Evolutionary conservation across 2,888 invertebrate species (phyloP).

Genomic region (Drosophila bunnanda): DNA sequence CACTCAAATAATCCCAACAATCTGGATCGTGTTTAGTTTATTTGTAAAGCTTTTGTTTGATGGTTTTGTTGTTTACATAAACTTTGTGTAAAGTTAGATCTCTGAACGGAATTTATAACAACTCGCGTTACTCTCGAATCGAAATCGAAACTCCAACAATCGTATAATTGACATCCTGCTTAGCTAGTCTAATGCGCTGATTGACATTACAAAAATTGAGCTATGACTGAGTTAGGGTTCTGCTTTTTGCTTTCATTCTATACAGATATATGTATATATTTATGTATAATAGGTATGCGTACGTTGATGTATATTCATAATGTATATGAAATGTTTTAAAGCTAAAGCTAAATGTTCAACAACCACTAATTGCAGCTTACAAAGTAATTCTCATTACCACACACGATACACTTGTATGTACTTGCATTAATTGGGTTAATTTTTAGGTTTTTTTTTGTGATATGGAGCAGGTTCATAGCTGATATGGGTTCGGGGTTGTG

Average conservation of each 20-base stretch:
- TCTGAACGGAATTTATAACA: conserved; percentile 80
- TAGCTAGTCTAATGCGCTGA: conserved; percentile 48
- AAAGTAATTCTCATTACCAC: conserved; percentile 72
- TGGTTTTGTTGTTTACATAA: conserved; percentile 44
- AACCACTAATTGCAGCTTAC: conserved; percentile 79
- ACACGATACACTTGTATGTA: conserved; percentile 62
- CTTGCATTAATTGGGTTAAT: conserved; percentile 49
- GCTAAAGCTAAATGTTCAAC: conserved; percentile 78
- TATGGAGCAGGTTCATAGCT: conserved; percentile 70
- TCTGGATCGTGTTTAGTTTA: conserved; percentile 29
- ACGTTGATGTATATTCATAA: conserved; percentile 48
- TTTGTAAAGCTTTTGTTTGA: conserved; percentile 40
- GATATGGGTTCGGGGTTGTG: conserved; percentile 65
- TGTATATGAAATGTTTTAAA: conserved; percentile 58
- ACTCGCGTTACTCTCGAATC: conserved; percentile 69
- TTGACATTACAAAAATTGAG: conserved; percentile 51
- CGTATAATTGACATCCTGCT: conserved; percentile 61
- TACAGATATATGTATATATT: conserved; percentile 4
- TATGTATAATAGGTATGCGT: conserved; percentile 28
- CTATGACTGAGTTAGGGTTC: conserved; percentile 43
- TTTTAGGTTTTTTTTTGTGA: conserved; percentile 50
- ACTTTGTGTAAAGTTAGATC: conserved; percentile 72
- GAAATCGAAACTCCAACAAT: conserved; percentile 37
- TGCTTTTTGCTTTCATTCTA: conserved; percentile 59
- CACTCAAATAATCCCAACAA: not conserved